A percentile compares a stretch with the other conserved stretches of the same genome.
Evolutionary conservation across 1,140 invertebrate species (phyloP).

Genomic region (Drosophila punjabiensis): DNA sequence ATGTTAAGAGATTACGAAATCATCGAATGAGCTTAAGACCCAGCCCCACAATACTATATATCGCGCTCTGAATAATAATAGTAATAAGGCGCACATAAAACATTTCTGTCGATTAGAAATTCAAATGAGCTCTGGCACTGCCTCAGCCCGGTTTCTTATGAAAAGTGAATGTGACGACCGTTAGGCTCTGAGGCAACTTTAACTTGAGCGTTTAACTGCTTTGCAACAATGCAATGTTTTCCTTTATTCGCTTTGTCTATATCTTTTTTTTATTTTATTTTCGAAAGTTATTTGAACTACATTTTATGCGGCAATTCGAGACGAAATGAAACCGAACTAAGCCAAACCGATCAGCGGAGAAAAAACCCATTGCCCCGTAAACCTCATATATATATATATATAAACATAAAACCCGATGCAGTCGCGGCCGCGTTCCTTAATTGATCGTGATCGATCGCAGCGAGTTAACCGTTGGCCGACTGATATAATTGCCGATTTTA

Average conservation of each 20-base stretch:
- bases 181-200: slow-evolving; percentile 47
- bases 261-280: slow-evolving; percentile 9
- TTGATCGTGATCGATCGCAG: slow-evolving; percentile 48
- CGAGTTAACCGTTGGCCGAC: slow-evolving; percentile 54
- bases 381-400: background rate
- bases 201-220: slow-evolving; percentile 28
- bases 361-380: slow-evolving; percentile 12
- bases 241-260: slow-evolving; percentile 3
- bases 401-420: slow-evolving; percentile 23
- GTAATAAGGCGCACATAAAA: slow-evolving; percentile 50
- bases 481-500: slow-evolving; percentile 59
- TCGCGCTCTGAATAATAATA: slow-evolving; percentile 48
- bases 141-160: slow-evolving; percentile 3
- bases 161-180: slow-evolving; percentile 58
- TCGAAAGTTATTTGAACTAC: slow-evolving; percentile 74
- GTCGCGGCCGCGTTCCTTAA: slow-evolving; percentile 46
- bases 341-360: background rate
- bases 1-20: slow-evolving; percentile 67
- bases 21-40: slow-evolving; percentile 31
- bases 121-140: slow-evolving; percentile 29
- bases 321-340: slow-evolving; percentile 3
- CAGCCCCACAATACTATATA: slow-evolving; percentile 10
- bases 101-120: slow-evolving; percentile 53
- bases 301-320: slow-evolving; percentile 51
- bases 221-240: slow-evolving; percentile 66